Base-by-base conservation (phyloP, 2,797 vertebrate species). In the Scyliorhinus canicula region DNA sequence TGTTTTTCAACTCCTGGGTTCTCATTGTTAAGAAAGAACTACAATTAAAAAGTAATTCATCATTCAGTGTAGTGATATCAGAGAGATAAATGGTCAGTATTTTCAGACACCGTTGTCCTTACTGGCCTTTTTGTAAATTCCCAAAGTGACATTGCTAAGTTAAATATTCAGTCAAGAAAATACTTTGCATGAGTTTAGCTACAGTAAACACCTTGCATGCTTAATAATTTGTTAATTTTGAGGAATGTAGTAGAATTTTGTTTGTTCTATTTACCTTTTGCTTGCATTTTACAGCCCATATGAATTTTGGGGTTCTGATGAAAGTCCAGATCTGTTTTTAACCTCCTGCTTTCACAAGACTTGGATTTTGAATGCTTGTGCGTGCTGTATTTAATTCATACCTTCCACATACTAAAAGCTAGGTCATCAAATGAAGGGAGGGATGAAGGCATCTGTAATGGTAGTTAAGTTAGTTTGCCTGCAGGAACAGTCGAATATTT, bases 271-370 rank as follows among this genome's bases (percentile, higher is more conserved):
- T 65, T 65, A 47, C 4, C 0, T 44, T 26, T 12, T 91, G 86
- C 4, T 12, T 44, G 9, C 24, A 91, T 44, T 19, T 26, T 65
- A 3, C 21, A 44, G 31, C 40, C 21, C 2, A 74, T 21, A 26
- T 65, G n/a, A 65, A 57, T 57, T 88, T 88, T 60, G 57, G 35
- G n/a, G 88, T 63, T 91, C 88, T 91, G 84, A 86, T n/a, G 35
- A 19, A 86, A 86, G 11, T 82, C 44, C 21, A 31, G 12, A 52
- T 26, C 82, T 85, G 28, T n/a, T 79, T 24, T 74, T 74, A 12
- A 12, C 14, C 71, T 74, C n/a, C 28, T 69, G 26, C 35, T 85
- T 85, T 82, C 77, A 52, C 47, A 52, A 74, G 71, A 71, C 40
- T 79, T 40, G n/a, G 40, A 88, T 60, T n/a, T 57, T 88, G 57